These are phyloP conservation scores for Centropus unirufus DNA, from an alignment of 2,113 vertebrate species.

Conservation along the genomic window DNA sequence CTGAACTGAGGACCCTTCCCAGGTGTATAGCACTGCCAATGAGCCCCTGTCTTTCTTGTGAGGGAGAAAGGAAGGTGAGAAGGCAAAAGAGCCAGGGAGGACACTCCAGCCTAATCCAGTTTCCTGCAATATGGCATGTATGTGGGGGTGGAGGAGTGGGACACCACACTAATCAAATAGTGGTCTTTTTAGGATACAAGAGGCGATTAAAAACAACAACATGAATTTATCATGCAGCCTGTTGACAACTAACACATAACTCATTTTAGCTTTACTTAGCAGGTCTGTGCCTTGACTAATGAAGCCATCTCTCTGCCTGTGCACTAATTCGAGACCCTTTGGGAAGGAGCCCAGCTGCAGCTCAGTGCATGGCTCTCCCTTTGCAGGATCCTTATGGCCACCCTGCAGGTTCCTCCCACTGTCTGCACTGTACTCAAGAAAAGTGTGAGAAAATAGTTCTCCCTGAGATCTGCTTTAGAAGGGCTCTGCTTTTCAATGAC, in stretches of 20 bases:
- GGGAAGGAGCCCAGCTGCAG: conserved; percentile 34
- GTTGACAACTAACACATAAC: neutral
- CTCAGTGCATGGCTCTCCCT: neutral
- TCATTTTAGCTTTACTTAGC: conserved; percentile 23
- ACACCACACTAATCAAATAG: neutral
- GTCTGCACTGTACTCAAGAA: neutral
- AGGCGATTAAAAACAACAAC: neutral
- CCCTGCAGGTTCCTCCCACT: conserved; percentile 53
- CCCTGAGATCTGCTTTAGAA: neutral
- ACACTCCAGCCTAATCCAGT: neutral
- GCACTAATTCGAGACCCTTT: conserved; percentile 31
- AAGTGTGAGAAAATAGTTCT: conserved; percentile 46
- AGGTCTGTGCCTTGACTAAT: conserved; percentile 29
- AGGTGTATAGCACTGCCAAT: neutral
- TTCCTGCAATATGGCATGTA: neutral
- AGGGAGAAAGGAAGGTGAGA: neutral
- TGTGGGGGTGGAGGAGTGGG: rapidly evolving
- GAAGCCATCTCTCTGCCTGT: neutral
- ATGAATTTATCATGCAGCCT: conserved; percentile 6
- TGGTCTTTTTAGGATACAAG: neutral
- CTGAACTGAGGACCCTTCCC: neutral
- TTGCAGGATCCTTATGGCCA: conserved; percentile 34
- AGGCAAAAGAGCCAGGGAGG: neutral
- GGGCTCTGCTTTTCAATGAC: neutral
- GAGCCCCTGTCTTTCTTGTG: neutral